Conservation (phyloP, 2,888 invertebrate species). For the Dicyrtomina minuta region DNA sequence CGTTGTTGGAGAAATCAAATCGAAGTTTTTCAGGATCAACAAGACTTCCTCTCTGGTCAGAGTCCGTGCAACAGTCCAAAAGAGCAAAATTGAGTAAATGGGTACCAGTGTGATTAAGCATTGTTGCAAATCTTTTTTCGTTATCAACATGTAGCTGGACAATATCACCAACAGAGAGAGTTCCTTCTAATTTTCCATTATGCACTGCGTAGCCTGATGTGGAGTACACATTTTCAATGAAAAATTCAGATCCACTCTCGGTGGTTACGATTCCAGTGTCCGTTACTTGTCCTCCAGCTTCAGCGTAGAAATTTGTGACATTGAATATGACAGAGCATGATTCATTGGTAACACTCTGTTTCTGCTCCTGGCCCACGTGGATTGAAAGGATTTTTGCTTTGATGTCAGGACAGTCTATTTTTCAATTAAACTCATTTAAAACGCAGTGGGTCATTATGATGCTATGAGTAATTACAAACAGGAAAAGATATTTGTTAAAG, state of each 20-base stretch:
- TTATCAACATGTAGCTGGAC: slow-evolving; percentile 80
- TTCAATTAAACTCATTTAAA: slow-evolving; percentile 16
- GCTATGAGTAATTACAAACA: background rate
- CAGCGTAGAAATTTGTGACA: slow-evolving; percentile 94
- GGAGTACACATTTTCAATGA: slow-evolving; percentile 57
- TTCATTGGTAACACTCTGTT: slow-evolving; percentile 77
- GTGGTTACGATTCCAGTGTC: slow-evolving; percentile 92
- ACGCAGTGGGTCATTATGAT: background rate
- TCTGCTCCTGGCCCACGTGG: slow-evolving; percentile 78
- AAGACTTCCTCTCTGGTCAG: slow-evolving; percentile 94
- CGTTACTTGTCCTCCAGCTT: slow-evolving; percentile 97
- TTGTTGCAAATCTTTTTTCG: slow-evolving; percentile 81
- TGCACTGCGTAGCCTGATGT: slow-evolving; percentile 84
- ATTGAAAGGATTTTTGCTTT: slow-evolving; percentile 78
- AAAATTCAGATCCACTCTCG: slow-evolving; percentile 69
- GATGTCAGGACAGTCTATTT: slow-evolving; percentile 67
- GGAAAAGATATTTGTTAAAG: background rate
- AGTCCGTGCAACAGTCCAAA: slow-evolving; percentile 82
- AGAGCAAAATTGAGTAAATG: slow-evolving; percentile 95
- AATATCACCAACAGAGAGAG: slow-evolving; percentile 79
- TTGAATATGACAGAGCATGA: slow-evolving; percentile 91
- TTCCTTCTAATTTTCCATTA: slow-evolving; percentile 82
- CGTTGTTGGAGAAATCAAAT: slow-evolving; percentile 96
- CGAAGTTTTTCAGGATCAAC: slow-evolving; percentile 95
- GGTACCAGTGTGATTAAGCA: slow-evolving; percentile 99